Conservation (phyloP, 2,888 invertebrate genomes). For the Herminia tarsipennalis region DNA sequence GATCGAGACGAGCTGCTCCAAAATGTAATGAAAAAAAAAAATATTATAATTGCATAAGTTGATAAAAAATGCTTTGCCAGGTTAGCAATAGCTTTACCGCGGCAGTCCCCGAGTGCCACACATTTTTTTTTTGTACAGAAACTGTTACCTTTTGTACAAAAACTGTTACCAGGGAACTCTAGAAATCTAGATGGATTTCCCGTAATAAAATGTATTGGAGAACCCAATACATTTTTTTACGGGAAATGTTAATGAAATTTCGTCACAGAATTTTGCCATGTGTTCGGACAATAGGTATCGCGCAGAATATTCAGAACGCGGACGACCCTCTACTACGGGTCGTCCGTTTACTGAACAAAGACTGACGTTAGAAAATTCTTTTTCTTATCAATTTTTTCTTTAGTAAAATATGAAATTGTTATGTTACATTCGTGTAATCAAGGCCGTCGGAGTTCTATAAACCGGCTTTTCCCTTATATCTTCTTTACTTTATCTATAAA, state of each 20-base stretch:
- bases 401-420: constrained; percentile 38
- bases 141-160: too few species aligned
- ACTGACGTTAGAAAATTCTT: constrained; percentile 43
- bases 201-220: too few species aligned
- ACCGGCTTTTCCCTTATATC: constrained; percentile 18
- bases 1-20: too few species aligned
- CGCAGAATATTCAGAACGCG: constrained; percentile 34
- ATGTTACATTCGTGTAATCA: constrained; percentile 33
- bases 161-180: too few species aligned
- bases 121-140: too few species aligned
- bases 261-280: constrained; percentile 38
- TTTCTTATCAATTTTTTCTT: constrained; percentile 26
- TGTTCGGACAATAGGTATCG: constrained; percentile 45
- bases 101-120: too few species aligned
- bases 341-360: constrained; percentile 45
- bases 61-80: too few species aligned
- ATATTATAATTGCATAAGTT: too few species aligned
- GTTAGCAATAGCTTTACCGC: too few species aligned
- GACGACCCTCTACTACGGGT: constrained; percentile 42
- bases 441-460: constrained; percentile 27
- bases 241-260: constrained; percentile 33
- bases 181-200: too few species aligned
- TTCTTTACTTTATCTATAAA: constrained; percentile 33
- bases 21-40: too few species aligned
- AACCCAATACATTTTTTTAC: not conserved